Base-by-base conservation (phyloP, 2,888 invertebrate species). In the Mimumesa dahlbomi region DNA sequence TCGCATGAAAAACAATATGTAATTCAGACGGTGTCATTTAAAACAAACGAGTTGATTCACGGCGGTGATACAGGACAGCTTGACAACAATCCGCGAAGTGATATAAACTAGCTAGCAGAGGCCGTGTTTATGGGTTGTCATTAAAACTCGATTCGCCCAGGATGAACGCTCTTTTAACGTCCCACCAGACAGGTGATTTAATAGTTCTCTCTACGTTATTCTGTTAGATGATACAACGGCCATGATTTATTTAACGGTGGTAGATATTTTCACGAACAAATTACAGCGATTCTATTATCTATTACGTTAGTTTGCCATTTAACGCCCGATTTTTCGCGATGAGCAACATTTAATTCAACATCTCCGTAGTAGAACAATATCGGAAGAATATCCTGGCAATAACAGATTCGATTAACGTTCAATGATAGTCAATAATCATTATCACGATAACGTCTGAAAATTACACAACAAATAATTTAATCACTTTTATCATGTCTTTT, bases 21-120 rank as follows among this genome's bases (percentile, higher is more conserved):
- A n/a, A n/a, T n/a, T n/a, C n/a, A n/a, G n/a, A n/a, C n/a, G n/a
- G n/a, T n/a, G n/a, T 40, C 49, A 18, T 49, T 34, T 13, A 21
- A 29, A 50, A 29, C 50, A 21, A 52, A 46, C 7, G 46, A 18
- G 13, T 7, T 48, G n/a, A n/a, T 9, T 34, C 11, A 34, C 11
- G n/a, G 11, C 34, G 34, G 34, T 34, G 11, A 31, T 16, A 29
- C 5, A 1, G 13, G 21, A 21, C 11, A 13, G 43, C 21, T 16
- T 21, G 53, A 38, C 53, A 58, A 53, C 53, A 43, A 58, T 58
- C 58, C 53, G 21, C 34, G 7, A 29, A 42, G 16, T 36, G 31
- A 2, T 34, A 53, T 65, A 53, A 50, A 58, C 58, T 59, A 50
- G 31, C 29, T 48, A 25, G 18, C 16, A 21, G 18, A 29, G 53